Conservation (phyloP, 1,140 invertebrate species). For the Camponotus vicinus region DNA sequence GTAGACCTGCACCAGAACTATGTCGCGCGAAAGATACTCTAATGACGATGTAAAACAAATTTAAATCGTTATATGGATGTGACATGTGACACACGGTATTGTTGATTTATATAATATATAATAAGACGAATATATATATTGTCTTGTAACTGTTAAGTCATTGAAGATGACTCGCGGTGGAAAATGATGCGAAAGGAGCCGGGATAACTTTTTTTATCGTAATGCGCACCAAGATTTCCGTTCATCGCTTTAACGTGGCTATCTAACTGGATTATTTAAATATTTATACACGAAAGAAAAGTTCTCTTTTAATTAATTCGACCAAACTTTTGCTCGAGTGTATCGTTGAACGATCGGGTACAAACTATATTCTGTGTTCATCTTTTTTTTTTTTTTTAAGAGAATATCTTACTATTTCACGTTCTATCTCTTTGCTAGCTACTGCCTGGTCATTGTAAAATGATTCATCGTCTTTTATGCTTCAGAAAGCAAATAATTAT, state of each 20-base stretch:
- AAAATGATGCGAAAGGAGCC: background rate
- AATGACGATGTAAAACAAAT: slow-evolving; percentile 50
- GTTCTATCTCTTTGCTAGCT: background rate
- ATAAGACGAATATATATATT: slow-evolving; percentile 7
- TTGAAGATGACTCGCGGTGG: background rate
- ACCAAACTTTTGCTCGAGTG: slow-evolving; percentile 28
- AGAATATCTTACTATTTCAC: background rate
- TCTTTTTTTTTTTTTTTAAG: background rate
- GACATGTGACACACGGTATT: slow-evolving; percentile 6
- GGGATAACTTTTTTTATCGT: slow-evolving; percentile 6
- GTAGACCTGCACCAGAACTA: slow-evolving; percentile 21
- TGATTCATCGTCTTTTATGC: background rate
- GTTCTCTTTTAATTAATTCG: slow-evolving; percentile 40
- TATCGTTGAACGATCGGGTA: slow-evolving; percentile 53
- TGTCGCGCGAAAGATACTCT: slow-evolving; percentile 23
- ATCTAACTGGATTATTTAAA: slow-evolving; percentile 49
- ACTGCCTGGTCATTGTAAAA: background rate
- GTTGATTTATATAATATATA: slow-evolving; percentile 54
- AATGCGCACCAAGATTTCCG: background rate
- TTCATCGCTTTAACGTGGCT: slow-evolving; percentile 27
- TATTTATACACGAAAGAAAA: slow-evolving; percentile 38
- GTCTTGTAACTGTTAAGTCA: slow-evolving; percentile 42
- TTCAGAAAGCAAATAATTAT: background rate
- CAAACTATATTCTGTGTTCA: slow-evolving; percentile 16
- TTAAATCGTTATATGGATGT: slow-evolving; percentile 29